Evolutionary conservation across 2,113 vertebrate species (phyloP).

Genomic region (Sorex fumeus): DNA sequence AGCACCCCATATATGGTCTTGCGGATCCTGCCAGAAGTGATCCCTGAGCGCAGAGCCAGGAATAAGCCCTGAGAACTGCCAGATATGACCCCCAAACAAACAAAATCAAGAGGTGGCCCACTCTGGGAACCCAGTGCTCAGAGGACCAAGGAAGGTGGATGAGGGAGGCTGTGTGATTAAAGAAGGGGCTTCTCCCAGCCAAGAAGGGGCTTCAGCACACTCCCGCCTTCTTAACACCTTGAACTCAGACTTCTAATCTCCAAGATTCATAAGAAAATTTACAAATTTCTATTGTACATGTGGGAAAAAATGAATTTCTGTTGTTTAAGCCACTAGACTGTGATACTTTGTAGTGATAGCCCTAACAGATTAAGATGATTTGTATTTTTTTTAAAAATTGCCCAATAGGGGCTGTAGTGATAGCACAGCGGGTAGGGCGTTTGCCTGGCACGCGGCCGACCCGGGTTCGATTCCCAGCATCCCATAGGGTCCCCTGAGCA

Average conservation of each 20-base stretch:
- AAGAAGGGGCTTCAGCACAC: not conserved
- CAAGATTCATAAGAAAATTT: not conserved
- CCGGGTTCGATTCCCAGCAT: too few species aligned
- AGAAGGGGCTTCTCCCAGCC: not conserved
- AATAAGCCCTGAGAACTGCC: too few species aligned
- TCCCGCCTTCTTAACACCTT: not conserved
- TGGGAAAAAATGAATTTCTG: not conserved
- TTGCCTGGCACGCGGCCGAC: too few species aligned
- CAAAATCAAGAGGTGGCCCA: too few species aligned
- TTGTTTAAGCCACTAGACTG: not conserved
- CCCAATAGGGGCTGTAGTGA: too few species aligned
- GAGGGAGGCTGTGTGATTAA: not conserved
- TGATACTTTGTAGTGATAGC: not conserved
- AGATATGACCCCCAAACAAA: too few species aligned
- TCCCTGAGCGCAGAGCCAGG: too few species aligned
- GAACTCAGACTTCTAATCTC: constrained; percentile 6
- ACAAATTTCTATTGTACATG: not conserved
- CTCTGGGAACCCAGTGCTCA: too few species aligned
- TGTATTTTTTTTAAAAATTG: not conserved
- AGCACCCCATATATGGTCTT: too few species aligned
- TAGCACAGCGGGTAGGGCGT: too few species aligned
- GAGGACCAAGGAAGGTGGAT: not conserved
- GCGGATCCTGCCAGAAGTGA: too few species aligned
- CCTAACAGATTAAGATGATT: not conserved
- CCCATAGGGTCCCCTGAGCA: too few species aligned